Conservation (phyloP, 2,797 vertebrate species). For the Halcyon chelicuti region DNA sequence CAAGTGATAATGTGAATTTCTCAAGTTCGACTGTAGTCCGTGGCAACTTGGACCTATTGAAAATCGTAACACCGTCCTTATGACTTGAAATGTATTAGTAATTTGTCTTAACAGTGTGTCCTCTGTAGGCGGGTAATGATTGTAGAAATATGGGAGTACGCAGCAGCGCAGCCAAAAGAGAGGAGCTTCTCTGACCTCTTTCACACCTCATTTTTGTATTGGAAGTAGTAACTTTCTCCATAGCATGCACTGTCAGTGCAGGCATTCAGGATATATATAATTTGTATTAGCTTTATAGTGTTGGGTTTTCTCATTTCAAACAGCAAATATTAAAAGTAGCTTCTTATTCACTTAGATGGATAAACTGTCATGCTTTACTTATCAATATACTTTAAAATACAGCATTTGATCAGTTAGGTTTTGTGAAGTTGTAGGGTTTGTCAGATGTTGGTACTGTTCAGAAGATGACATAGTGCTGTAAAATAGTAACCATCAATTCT, state of each 20-base stretch:
- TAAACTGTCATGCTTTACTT: background rate
- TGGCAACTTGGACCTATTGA: accelerated
- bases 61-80: background rate
- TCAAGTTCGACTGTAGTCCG: background rate
- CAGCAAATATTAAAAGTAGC: background rate
- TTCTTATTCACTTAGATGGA: background rate
- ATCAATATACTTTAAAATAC: accelerated
- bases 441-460: background rate
- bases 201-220: accelerated
- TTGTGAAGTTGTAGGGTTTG: background rate
- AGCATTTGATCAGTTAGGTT: background rate
- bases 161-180: background rate
- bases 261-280: background rate
- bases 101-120: background rate
- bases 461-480: background rate
- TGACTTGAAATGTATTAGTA: background rate
- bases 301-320: background rate
- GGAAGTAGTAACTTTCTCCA: background rate
- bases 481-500: background rate
- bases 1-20: background rate
- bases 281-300: background rate
- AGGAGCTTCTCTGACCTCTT: background rate
- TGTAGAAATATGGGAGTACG: background rate
- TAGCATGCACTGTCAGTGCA: background rate
- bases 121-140: background rate